These are phyloP conservation scores for Cephus pulcher DNA, from an alignment of 2,888 invertebrate species.

Conservation along the genomic window DNA sequence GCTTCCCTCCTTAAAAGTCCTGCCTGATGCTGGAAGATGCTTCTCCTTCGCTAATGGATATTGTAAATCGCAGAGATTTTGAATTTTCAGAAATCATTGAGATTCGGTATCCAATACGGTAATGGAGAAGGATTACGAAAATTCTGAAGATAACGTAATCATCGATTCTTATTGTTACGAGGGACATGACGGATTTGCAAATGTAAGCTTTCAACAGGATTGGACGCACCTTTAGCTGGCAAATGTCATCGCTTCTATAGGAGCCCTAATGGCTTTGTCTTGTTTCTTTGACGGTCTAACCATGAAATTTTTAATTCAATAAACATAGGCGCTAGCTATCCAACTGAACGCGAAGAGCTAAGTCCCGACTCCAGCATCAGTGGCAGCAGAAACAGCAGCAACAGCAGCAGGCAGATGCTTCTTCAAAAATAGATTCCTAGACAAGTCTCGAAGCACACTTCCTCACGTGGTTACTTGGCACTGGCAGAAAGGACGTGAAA, in stretches of 20 bases:
- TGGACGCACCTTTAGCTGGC: not conserved
- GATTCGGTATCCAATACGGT: not conserved
- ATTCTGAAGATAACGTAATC: not conserved
- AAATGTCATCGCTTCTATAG: not conserved
- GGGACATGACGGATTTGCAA: not conserved
- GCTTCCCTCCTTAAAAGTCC: slow-evolving; percentile 36
- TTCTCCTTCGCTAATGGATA: not conserved
- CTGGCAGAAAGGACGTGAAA: slow-evolving; percentile 14
- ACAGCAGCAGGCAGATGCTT: not conserved
- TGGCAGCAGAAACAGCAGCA: not conserved
- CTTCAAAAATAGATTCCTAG: slow-evolving; percentile 25
- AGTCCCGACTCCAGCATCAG: not conserved
- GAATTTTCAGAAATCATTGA: not conserved
- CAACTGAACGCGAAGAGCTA: not conserved
- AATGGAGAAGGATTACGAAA: not conserved
- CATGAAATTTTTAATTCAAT: not conserved
- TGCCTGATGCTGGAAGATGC: not conserved
- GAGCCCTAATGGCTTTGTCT: not conserved
- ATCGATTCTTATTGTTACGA: not conserved
- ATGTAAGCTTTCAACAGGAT: not conserved
- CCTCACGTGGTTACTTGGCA: slow-evolving; percentile 12
- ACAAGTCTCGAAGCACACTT: slow-evolving; percentile 12
- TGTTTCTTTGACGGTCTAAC: not conserved
- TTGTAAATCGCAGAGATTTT: not conserved
- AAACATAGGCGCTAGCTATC: not conserved